A percentile compares a stretch with the other conserved stretches of the same genome.
phyloP scores from a whole-genome alignment of 2,113 vertebrate species.

The Diglossa brunneiventris region DNA sequence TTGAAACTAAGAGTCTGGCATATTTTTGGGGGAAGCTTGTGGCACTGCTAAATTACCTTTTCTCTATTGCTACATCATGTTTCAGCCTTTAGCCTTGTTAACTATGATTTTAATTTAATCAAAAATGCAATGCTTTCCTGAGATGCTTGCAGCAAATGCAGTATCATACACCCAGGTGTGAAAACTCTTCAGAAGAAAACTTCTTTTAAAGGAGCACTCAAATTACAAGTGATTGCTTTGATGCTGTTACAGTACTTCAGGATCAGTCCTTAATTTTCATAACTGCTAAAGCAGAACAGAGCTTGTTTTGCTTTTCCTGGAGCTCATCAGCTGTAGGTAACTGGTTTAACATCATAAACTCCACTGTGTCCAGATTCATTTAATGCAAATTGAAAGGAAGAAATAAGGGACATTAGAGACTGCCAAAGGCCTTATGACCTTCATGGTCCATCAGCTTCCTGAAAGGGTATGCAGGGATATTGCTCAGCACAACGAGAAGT shows the following conservation, averaged over 20 bases:
- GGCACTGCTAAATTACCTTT: neutral
- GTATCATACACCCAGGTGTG: neutral
- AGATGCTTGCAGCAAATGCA: neutral
- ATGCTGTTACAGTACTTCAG: neutral
- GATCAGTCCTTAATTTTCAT: neutral
- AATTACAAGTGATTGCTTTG: neutral
- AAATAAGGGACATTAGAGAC: neutral
- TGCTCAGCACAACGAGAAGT: neutral
- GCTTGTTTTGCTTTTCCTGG: neutral
- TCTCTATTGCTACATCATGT: neutral
- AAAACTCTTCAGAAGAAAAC: neutral
- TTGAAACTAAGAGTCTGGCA: neutral
- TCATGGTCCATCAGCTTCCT: neutral
- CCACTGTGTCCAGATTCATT: neutral
- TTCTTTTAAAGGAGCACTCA: neutral
- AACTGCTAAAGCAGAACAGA: neutral
- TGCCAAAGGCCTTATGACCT: neutral
- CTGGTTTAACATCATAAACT: neutral
- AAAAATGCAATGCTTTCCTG: neutral
- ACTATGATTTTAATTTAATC: neutral
- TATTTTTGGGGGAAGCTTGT: neutral
- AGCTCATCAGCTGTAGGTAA: neutral
- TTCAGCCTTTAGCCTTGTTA: neutral
- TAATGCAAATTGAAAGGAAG: neutral
- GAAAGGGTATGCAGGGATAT: neutral